Percentiles rank a stretch among this genome's conserved stretches.
These are phyloP conservation scores for Coregonus clupeaformis DNA, from an alignment of 2,113 vertebrate species.

Conservation along the genomic window DNA sequence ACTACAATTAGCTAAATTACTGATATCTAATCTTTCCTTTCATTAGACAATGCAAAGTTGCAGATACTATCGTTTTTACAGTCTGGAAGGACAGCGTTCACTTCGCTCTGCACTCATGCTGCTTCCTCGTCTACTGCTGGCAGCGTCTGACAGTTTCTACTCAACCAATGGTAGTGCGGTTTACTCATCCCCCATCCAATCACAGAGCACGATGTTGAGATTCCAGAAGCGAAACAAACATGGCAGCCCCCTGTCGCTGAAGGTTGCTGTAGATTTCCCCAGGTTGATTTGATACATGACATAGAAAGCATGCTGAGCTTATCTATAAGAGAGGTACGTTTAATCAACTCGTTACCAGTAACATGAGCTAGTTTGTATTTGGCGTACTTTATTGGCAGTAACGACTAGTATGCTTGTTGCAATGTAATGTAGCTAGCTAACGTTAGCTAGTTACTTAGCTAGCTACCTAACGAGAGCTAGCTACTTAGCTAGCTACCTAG, in stretches of 20 bases:
- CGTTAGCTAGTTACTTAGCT: too few relatives aligned
- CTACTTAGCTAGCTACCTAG: too few relatives aligned
- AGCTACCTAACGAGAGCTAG: too few relatives aligned
- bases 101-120: background rate
- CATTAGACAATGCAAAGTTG: background rate
- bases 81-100: background rate
- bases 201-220: conserved; percentile 36
- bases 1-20: background rate
- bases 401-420: too few relatives aligned
- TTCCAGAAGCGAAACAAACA: conserved; percentile 41
- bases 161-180: conserved; percentile 68
- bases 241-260: conserved; percentile 50
- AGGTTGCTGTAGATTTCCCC: conserved; percentile 39
- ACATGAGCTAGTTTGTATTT: too few relatives aligned
- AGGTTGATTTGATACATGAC: background rate
- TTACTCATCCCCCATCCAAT: conserved; percentile 71
- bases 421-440: too few relatives aligned
- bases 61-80: too few relatives aligned
- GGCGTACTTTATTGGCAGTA: too few relatives aligned
- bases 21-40: background rate
- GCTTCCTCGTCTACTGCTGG: conserved; percentile 9
- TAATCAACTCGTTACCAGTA: too few relatives aligned
- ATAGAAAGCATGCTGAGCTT: conserved; percentile 73
- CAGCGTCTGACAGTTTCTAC: background rate
- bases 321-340: conserved; percentile 84